A percentile compares a stretch with the other conserved stretches of the same genome.
Evolutionary conservation across 2,113 vertebrate species (phyloP).

Genomic region (Pterocles gutturalis): DNA sequence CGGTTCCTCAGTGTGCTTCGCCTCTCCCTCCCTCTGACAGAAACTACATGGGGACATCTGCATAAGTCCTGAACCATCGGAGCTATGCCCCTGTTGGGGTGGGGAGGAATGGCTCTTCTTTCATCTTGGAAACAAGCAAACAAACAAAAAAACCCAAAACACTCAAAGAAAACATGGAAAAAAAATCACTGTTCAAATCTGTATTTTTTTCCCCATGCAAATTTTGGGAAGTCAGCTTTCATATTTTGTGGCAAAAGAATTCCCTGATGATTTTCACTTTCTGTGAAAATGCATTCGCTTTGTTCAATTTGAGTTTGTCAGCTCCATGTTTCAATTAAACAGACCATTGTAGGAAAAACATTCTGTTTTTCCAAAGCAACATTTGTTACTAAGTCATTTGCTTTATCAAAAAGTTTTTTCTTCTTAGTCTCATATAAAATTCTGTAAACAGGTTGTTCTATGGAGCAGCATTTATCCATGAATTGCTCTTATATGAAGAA

Average conservation of each 20-base stretch:
- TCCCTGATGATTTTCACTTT: not conserved
- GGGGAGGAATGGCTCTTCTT: not conserved
- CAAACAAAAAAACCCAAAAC: not conserved
- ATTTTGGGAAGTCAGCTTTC: not conserved
- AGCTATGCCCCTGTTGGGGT: not conserved
- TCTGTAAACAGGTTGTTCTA: not conserved
- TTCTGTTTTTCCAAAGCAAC: not conserved
- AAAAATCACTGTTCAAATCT: not conserved
- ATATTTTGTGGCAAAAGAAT: not conserved
- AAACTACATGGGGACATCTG: not conserved
- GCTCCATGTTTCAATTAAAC: not conserved
- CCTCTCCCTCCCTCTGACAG: not conserved
- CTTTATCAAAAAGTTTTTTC: not conserved
- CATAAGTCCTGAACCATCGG: not conserved
- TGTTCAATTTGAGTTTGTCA: not conserved
- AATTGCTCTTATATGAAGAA: not conserved
- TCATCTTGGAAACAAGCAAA: not conserved
- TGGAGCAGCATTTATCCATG: not conserved
- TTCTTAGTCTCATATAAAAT: not conserved
- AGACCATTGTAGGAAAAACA: not conserved
- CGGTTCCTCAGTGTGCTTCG: rapidly evolving
- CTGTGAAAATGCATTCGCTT: not conserved
- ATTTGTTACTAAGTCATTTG: not conserved
- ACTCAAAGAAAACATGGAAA: not conserved
- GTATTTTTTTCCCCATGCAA: rapidly evolving